Conservation (phyloP, 2,797 vertebrate genomes). For the Cryptoblepharus egeriae region DNA sequence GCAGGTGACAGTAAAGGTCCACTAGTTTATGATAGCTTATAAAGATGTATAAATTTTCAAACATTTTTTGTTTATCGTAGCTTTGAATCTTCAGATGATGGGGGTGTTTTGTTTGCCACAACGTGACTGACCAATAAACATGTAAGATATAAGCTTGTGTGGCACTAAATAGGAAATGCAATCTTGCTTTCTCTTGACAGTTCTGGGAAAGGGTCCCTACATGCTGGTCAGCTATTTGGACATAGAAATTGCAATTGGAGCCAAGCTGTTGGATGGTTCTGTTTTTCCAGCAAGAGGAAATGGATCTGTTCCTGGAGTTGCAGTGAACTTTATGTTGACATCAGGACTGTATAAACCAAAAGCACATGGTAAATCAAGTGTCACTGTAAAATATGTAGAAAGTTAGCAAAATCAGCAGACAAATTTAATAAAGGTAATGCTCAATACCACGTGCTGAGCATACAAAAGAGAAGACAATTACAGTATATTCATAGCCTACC, state of each 20-base stretch:
- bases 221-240: slow-evolving; percentile 84
- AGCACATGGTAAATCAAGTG: slow-evolving; percentile 85
- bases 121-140: not conserved
- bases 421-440: not conserved
- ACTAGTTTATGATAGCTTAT: not conserved
- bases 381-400: slow-evolving; percentile 16
- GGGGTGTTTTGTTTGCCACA: not conserved
- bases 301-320: slow-evolving; percentile 59
- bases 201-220: slow-evolving; percentile 93
- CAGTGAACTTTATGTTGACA: slow-evolving; percentile 90
- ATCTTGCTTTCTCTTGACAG: slow-evolving; percentile 73
- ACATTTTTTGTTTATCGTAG: not conserved
- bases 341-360: slow-evolving; percentile 87
- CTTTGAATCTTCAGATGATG: not conserved
- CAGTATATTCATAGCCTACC: not conserved
- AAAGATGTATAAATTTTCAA: not conserved
- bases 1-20: not conserved
- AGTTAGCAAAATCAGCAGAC: not conserved
- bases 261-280: slow-evolving; percentile 69
- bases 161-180: slow-evolving; percentile 32
- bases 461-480: not conserved
- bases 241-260: slow-evolving; percentile 74
- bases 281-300: slow-evolving; percentile 78
- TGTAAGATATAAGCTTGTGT: slow-evolving; percentile 6
- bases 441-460: not conserved